Conservation (phyloP, 2,113 vertebrate species). For the Myiagra hebetior region DNA sequence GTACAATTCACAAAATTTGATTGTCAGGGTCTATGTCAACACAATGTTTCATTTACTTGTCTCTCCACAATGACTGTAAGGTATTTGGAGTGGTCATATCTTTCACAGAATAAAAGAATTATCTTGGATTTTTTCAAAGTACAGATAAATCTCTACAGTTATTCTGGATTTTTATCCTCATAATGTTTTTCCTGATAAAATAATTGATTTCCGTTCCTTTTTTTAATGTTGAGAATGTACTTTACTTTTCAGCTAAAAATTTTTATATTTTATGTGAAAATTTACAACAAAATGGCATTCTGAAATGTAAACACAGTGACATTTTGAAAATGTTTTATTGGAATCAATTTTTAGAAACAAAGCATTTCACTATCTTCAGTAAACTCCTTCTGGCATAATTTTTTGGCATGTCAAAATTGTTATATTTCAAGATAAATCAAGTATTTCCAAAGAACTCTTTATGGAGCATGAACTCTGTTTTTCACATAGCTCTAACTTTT, state of each 20-base stretch:
- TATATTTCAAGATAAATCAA: neutral
- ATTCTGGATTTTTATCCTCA: neutral
- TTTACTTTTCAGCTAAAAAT: neutral
- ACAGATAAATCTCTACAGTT: neutral
- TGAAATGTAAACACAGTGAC: neutral
- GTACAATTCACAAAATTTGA: neutral
- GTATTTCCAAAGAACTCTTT: neutral
- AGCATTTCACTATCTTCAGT: neutral
- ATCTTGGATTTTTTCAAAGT: neutral
- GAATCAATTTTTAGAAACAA: conserved; percentile 5
- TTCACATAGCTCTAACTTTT: neutral
- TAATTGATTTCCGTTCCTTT: neutral
- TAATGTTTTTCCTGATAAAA: neutral
- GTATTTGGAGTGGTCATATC: neutral
- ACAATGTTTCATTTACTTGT: neutral
- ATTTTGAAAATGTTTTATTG: neutral
- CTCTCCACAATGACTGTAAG: neutral
- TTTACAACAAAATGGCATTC: neutral
- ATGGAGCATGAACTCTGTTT: neutral
- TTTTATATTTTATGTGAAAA: neutral
- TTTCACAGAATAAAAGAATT: neutral
- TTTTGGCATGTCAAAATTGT: neutral
- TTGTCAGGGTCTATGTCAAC: neutral
- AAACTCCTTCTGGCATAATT: neutral
- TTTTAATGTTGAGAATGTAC: neutral